Evolutionary conservation across 2,797 vertebrate species (phyloP), one percentile per base, ranked within the genome.

Genomic region (Acanthornis magna): DNA sequence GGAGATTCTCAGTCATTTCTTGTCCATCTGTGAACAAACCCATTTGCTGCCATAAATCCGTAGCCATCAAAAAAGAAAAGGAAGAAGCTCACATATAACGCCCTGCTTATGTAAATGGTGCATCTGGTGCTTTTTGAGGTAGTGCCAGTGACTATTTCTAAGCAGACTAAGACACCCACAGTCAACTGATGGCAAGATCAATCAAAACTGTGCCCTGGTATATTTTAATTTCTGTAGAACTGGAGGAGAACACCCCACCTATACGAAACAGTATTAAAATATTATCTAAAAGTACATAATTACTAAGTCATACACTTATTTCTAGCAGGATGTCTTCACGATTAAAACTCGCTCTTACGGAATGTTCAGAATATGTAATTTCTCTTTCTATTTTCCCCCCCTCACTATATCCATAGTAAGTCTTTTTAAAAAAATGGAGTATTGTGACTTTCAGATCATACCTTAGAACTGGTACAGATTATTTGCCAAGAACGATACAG

Each of bases 71-170:
- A 77, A 53, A 67, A 57, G 40, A 50, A 32, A 32, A 29, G 13
- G n/a, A 30, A 62, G 34, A 70, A 42, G 18, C 65, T 80, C 45
- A 55, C 17, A 17, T 63, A 4, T 40, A 89, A 87, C 0, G 0
- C 51, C 40, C 83, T 89, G 32, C 72, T 93, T 90, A 85, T 89
- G 87, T 62, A 92, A 94, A 94, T 85, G 16, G 40, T 91, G 65
- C 91, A 91, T 73, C 74, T 93, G 85, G 68, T 93, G 62, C 72
- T 85, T 80, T 85, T 51, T 73, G 91, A 94, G 68, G 63, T 55
- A 36, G 61, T 85, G 86, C 88, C 90, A 94, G 71, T 72, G 73
- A 91, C 45, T 85, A 26, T 95, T 93, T 95, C 66, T 75, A 71
- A 93, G 63, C 60, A 80, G 51, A 21, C 75, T 70, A 66, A 88